Evolutionary conservation across 1,140 invertebrate genomes (phyloP), one percentile per base, ranked within the genome.

Genomic region (Lutraria rhynchaena): DNA sequence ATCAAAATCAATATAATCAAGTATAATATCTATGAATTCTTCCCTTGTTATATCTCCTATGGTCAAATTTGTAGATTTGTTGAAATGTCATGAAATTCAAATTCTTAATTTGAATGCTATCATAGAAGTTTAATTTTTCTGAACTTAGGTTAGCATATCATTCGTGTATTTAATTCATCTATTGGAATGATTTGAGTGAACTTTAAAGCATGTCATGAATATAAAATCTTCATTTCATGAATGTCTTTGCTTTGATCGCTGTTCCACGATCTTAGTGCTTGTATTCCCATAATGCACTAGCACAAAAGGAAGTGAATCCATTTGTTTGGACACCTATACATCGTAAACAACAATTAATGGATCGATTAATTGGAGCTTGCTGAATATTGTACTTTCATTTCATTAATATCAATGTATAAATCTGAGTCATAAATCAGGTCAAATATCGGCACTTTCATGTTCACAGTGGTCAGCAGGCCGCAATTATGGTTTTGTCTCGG

Each of bases 311-410:
- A 71, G 69, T 71, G 51, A 35, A 44, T 55, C 69, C 69, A 71
- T 71, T 71, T 55, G 49, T 19, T 55, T 29, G 69, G 69, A 71
- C 69, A 71, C 46, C 5, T 51, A 46, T 37, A 44, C 37, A 27
- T 55, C 69, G 69, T 71, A 71, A 71, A 71, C 17, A 71, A 71
- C 69, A 71, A 71, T 71, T 71, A 55, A 51, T 2, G n/a, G n/a
- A 57, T 71, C 69, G 57, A 37, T 71, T 51, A 67, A 67, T 51
- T 31, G 22, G 44, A 46, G 22, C 27, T 3, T 29, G 13, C 44
- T 27, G 44, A 67, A 67, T 67, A 27, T 41, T 67, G 63, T 67
- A 67, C 44, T 51, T 67, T 65, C 35, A 65, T 65, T 65, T 51
- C 15, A 29, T 41, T 46, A 46, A 46, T 67, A 46, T 46, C 44